Conservation (phyloP, 2,888 invertebrate genomes). For the Drosophila cracens region DNA sequence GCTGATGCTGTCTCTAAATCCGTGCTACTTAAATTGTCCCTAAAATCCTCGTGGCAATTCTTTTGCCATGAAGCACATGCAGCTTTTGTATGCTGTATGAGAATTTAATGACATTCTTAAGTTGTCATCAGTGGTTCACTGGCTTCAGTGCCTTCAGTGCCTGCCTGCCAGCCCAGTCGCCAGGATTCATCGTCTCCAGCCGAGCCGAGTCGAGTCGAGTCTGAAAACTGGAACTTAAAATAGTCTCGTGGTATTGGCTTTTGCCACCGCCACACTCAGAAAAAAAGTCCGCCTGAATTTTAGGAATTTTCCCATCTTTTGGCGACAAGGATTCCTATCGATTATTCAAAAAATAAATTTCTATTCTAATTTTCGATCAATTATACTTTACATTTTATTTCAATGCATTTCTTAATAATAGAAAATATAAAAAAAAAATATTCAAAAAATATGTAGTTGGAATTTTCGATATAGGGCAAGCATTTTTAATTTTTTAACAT, state of each 20-base stretch:
- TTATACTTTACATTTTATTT: too few relatives aligned
- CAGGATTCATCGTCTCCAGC: constrained; percentile 41
- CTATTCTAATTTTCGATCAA: not conserved
- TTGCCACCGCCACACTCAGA: not conserved
- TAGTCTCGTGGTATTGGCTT: constrained; percentile 38
- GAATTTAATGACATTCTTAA: constrained; percentile 83
- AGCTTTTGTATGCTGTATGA: constrained; percentile 78
- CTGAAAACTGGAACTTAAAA: constrained; percentile 37
- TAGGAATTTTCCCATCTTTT: not conserved
- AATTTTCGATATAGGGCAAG: not conserved
- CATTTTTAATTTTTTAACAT: not conserved
- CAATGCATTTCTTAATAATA: too few relatives aligned
- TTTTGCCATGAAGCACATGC: constrained; percentile 76
- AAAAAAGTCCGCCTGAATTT: not conserved
- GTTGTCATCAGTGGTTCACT: constrained; percentile 82
- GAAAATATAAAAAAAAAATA: too few relatives aligned
- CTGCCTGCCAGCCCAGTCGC: constrained; percentile 48
- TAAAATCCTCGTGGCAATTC: constrained; percentile 81
- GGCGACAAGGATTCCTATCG: not conserved
- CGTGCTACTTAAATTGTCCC: constrained; percentile 82
- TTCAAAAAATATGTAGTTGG: too few relatives aligned
- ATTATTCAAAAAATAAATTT: not conserved
- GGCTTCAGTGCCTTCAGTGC: constrained; percentile 8
- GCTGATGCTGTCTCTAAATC: constrained; percentile 75
- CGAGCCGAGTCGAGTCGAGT: constrained; percentile 13